phyloP scores from a whole-genome alignment of 2,797 vertebrate genomes.

The Coregonus suidteri region DNA sequence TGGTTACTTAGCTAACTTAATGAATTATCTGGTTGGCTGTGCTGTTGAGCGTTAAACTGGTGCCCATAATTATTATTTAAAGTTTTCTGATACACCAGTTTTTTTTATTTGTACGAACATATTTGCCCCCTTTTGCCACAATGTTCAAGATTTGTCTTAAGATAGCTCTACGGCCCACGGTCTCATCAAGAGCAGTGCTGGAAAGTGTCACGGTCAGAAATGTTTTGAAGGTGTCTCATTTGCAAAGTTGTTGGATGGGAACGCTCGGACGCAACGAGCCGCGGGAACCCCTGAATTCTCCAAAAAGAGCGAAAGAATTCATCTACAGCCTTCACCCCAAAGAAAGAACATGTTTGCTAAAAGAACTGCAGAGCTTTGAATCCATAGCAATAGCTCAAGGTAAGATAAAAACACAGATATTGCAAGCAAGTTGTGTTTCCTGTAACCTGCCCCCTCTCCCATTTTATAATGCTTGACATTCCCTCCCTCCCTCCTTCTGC shows the following conservation, averaged over 20 bases:
- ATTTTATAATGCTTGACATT: neutral
- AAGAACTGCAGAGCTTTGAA: constrained; percentile 89
- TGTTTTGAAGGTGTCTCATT: constrained; percentile 11
- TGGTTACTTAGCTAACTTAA: neutral
- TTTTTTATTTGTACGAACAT: neutral
- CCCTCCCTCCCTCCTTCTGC: neutral
- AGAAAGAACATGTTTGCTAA: constrained; percentile 85
- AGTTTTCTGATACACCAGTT: neutral
- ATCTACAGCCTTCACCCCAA: constrained; percentile 87
- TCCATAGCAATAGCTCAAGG: constrained; percentile 90
- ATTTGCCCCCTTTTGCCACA: neutral
- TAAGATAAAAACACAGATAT: constrained; percentile 52
- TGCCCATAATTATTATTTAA: no score
- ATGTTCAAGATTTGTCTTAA: constrained; percentile 52
- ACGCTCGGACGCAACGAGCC: constrained; percentile 87
- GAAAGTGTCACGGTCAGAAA: neutral
- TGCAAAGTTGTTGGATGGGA: constrained; percentile 73
- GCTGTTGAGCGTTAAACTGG: no score
- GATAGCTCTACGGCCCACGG: constrained; percentile 43
- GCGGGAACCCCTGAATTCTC: constrained; percentile 84
- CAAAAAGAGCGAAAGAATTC: constrained; percentile 85
- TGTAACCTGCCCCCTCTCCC: neutral
- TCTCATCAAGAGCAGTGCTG: constrained; percentile 9
- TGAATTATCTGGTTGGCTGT: no score
- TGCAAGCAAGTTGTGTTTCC: no score